phyloP scores from a whole-genome alignment of 1,140 invertebrate genomes.

The Ephestia elutella region DNA sequence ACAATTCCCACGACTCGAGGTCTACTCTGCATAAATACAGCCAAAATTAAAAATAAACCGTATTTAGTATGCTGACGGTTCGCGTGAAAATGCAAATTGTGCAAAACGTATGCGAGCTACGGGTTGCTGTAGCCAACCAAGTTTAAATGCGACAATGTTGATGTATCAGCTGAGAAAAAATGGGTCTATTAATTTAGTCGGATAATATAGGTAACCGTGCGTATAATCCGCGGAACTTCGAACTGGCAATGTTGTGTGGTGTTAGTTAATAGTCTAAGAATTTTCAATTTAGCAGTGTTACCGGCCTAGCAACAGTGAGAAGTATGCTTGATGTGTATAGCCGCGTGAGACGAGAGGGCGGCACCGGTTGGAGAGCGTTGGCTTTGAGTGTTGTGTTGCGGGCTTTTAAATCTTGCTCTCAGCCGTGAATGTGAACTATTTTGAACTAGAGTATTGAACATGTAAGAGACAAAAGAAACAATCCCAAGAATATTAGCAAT shows the following conservation, averaged over 20 bases:
- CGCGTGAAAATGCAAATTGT: slow-evolving; percentile 39
- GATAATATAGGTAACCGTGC: not conserved
- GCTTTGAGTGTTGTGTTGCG: not conserved
- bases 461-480: too few relatives aligned
- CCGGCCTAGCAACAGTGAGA: slow-evolving; percentile 22
- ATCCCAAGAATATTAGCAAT: not conserved
- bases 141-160: not conserved
- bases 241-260: not conserved
- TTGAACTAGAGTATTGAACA: not conserved
- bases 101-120: slow-evolving; percentile 20
- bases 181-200: not conserved
- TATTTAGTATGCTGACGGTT: slow-evolving; percentile 53
- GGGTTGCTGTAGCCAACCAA: not conserved
- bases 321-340: not conserved
- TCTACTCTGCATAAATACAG: slow-evolving; percentile 30
- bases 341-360: not conserved
- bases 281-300: slow-evolving; percentile 14
- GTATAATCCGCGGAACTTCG: slow-evolving; percentile 7
- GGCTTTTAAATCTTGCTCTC: not conserved
- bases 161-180: not conserved
- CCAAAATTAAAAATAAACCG: slow-evolving; percentile 40
- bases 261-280: not conserved
- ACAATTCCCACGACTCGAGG: slow-evolving; percentile 18
- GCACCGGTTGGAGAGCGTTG: not conserved
- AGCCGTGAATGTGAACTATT: not conserved